Percentiles rank a stretch among this genome's conserved stretches.
Evolutionary conservation across 2,888 invertebrate genomes (phyloP).

Genomic region (Hermaeophaga mercurialis): DNA sequence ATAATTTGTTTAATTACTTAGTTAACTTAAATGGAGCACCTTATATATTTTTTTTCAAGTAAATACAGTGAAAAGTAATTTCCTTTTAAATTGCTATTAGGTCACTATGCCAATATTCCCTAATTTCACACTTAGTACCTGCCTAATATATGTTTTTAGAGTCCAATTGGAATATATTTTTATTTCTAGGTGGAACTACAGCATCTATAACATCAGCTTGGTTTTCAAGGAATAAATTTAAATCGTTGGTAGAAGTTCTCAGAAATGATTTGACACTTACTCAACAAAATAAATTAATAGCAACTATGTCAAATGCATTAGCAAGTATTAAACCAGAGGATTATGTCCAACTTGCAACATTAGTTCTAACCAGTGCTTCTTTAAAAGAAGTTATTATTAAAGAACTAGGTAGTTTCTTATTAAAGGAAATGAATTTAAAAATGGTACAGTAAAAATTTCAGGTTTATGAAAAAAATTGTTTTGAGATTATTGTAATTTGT

Average conservation of each 20-base stretch:
- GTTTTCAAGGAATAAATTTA: conserved; percentile 46
- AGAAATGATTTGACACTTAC: conserved; percentile 38
- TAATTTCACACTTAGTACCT: no score
- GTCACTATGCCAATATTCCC: no score
- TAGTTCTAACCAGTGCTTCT: conserved; percentile 41
- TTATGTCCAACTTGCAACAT: conserved; percentile 36
- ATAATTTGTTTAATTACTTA: no score
- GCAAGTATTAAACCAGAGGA: conserved; percentile 44
- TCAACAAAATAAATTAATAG: conserved; percentile 44
- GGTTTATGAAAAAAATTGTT: no score
- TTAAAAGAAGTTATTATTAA: conserved; percentile 43
- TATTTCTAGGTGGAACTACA: conserved; percentile 48
- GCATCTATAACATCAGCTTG: conserved; percentile 47
- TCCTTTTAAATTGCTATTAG: no score
- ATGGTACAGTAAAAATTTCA: conserved; percentile 19
- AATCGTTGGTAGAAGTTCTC: conserved; percentile 48
- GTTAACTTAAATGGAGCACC: no score
- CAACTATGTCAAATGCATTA: conserved; percentile 39
- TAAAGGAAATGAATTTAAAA: conserved; percentile 44
- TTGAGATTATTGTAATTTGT: neutral
- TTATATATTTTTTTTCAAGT: no score
- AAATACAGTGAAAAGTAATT: no score
- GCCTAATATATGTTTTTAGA: no score
- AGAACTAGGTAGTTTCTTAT: conserved; percentile 44
- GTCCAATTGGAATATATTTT: no score